These are phyloP conservation scores for Leucophenga maculata DNA, from an alignment of 2,888 invertebrate genomes.

Conservation along the genomic window DNA sequence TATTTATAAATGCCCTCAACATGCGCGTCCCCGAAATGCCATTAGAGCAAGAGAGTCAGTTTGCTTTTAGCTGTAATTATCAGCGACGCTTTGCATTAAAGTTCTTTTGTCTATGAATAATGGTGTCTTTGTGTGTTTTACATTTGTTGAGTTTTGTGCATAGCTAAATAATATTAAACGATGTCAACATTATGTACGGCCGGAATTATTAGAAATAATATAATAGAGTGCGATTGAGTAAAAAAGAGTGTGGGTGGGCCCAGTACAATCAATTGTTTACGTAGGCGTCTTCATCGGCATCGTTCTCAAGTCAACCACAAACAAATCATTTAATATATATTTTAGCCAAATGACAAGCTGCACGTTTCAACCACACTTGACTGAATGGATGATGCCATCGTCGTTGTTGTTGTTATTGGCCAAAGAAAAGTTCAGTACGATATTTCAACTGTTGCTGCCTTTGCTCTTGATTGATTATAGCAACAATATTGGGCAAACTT, in stretches of 20 bases:
- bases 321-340: constrained; percentile 20
- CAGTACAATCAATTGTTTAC: constrained; percentile 4
- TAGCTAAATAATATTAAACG: neutral
- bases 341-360: constrained; percentile 9
- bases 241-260: neutral
- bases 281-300: neutral
- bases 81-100: neutral
- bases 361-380: neutral
- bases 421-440: neutral
- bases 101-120: too few species aligned
- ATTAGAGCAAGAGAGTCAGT: neutral
- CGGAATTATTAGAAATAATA: neutral
- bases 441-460: constrained; percentile 4
- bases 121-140: neutral
- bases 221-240: neutral
- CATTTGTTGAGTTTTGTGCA: neutral
- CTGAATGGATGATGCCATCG: too few species aligned
- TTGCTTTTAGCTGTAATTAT: constrained; percentile 17
- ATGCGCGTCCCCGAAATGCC: neutral
- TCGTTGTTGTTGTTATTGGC: too few species aligned
- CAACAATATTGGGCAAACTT: neutral
- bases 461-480: constrained; percentile 16
- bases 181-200: neutral
- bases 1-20: too few species aligned
- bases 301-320: neutral